A percentile compares a stretch with the other conserved stretches of the same genome.
Conservation (phyloP, 2,888 invertebrate genomes). For the Synanthedon formicaeformis region DNA sequence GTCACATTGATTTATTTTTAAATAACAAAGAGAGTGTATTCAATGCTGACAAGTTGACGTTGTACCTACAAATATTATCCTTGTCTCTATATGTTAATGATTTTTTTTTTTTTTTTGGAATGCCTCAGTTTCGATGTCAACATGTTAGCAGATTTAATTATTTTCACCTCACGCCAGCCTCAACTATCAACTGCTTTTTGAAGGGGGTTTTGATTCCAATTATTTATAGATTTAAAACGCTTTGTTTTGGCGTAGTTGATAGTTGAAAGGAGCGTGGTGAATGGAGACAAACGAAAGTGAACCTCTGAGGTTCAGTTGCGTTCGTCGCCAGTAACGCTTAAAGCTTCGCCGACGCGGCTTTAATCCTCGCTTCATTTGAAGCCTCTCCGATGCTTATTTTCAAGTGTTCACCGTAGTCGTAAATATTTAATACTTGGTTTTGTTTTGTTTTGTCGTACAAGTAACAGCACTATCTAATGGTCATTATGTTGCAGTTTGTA, state of each 20-base stretch:
- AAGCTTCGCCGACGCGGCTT: slow-evolving; percentile 66
- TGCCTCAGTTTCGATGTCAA: slow-evolving; percentile 21
- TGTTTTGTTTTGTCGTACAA: slow-evolving; percentile 67
- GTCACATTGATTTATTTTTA: slow-evolving; percentile 36
- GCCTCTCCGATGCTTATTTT: slow-evolving; percentile 62
- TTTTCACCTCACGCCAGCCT: slow-evolving; percentile 48
- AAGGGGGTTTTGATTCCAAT: slow-evolving; percentile 50
- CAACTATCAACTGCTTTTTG: slow-evolving; percentile 59
- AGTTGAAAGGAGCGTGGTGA: slow-evolving; percentile 62
- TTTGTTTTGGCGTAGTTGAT: slow-evolving; percentile 49
- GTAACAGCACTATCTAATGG: slow-evolving; percentile 71
- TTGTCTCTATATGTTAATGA: too few species aligned
- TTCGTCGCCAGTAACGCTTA: slow-evolving; percentile 48
- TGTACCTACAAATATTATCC: background rate
- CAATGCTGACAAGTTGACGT: slow-evolving; percentile 47
- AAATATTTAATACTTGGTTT: slow-evolving; percentile 60
- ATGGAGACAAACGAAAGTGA: slow-evolving; percentile 50
- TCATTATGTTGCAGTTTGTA: slow-evolving; percentile 72
- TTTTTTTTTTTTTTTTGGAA: too few species aligned
- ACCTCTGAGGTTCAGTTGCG: slow-evolving; percentile 31
- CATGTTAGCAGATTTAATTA: slow-evolving; percentile 36
- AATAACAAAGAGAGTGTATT: slow-evolving; percentile 55
- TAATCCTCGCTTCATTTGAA: slow-evolving; percentile 63
- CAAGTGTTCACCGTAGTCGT: slow-evolving; percentile 65
- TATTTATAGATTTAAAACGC: slow-evolving; percentile 28